Percentiles rank a stretch among this genome's conserved stretches.
Evolutionary conservation across 2,797 vertebrate genomes (phyloP).

Genomic region (Argentina silus): DNA sequence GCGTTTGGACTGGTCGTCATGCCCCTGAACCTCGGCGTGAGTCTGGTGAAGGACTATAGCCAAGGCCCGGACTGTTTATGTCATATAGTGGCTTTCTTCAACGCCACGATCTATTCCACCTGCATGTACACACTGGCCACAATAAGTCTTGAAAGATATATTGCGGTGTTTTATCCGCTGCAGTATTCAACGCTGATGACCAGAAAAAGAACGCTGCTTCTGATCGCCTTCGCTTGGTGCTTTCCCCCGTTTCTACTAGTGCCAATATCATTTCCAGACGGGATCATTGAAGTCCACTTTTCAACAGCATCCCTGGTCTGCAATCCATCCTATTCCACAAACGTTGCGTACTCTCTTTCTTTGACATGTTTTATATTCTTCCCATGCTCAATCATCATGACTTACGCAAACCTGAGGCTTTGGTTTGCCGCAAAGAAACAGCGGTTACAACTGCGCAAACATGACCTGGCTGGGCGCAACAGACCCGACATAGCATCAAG

Average conservation of each 20-base stretch:
- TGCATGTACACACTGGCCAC: slow-evolving; percentile 84
- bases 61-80: slow-evolving; percentile 76
- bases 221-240: slow-evolving; percentile 83
- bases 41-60: slow-evolving; percentile 75
- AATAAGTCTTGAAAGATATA: slow-evolving; percentile 83
- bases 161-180: slow-evolving; percentile 84
- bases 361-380: slow-evolving; percentile 84
- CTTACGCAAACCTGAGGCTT: slow-evolving; percentile 81
- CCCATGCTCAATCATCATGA: slow-evolving; percentile 83
- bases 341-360: slow-evolving; percentile 77
- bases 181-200: slow-evolving; percentile 79
- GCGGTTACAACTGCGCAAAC: slow-evolving; percentile 70
- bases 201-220: slow-evolving; percentile 65
- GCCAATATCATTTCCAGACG: slow-evolving; percentile 78
- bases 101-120: slow-evolving; percentile 81
- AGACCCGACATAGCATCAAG: slow-evolving; percentile 73
- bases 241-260: slow-evolving; percentile 77
- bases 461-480: slow-evolving; percentile 51
- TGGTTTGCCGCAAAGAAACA: slow-evolving; percentile 84
- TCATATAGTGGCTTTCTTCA: slow-evolving; percentile 82
- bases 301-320: slow-evolving; percentile 84
- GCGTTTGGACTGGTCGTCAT: slow-evolving; percentile 83
- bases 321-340: slow-evolving; percentile 84
- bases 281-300: slow-evolving; percentile 82
- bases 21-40: slow-evolving; percentile 83